These are phyloP conservation scores for Micronisus gabar DNA, from an alignment of 2,113 vertebrate genomes.

Conservation along the genomic window DNA sequence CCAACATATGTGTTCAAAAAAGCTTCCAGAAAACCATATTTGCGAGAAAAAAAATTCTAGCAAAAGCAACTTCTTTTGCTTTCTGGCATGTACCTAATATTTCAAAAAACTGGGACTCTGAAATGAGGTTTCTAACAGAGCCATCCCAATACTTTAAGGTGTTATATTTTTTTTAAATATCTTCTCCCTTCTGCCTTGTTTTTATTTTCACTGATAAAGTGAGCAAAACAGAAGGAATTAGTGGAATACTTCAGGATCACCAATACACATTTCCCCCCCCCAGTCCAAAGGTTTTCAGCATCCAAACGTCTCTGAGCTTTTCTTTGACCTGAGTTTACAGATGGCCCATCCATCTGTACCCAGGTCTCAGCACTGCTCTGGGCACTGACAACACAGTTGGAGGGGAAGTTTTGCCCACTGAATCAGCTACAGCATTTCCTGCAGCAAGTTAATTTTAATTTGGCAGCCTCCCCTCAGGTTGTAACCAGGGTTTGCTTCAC, in stretches of 20 bases:
- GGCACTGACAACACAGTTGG: background rate
- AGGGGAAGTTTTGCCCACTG: background rate
- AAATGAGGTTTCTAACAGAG: background rate
- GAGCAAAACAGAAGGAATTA: background rate
- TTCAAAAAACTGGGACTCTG: background rate
- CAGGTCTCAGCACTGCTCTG: background rate
- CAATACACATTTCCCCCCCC: rapidly evolving
- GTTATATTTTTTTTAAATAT: background rate
- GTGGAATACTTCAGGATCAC: background rate
- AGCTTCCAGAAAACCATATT: background rate
- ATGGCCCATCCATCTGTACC: background rate
- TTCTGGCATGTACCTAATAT: background rate
- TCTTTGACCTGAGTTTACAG: background rate
- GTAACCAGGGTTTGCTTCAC: background rate
- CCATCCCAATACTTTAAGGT: background rate
- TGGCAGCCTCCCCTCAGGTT: background rate
- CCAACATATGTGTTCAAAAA: background rate
- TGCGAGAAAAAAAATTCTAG: background rate
- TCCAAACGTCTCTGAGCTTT: background rate
- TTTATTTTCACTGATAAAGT: background rate
- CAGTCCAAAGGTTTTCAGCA: background rate
- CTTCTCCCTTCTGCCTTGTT: background rate
- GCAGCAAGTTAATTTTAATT: background rate
- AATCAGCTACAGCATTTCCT: background rate
- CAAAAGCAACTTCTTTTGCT: background rate